phyloP scores from a whole-genome alignment of 2,113 vertebrate species.

The Eptesicus fuscus region DNA sequence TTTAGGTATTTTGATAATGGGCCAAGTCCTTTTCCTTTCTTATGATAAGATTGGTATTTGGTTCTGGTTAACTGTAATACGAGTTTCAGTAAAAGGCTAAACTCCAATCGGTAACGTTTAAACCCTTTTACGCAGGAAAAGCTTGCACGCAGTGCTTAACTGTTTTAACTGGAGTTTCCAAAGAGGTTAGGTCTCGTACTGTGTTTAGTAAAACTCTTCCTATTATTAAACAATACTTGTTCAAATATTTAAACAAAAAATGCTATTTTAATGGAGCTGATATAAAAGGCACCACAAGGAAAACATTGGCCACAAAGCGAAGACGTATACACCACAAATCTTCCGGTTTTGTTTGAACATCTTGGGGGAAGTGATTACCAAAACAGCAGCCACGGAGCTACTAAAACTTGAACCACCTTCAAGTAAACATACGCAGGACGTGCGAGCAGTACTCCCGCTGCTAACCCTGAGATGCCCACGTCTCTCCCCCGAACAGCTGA shows the following conservation, averaged over 20 bases:
- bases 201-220: conserved; percentile 47
- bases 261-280: conserved; percentile 29
- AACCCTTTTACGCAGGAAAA: conserved; percentile 71
- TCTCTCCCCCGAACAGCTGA: conserved; percentile 59
- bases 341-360: conserved; percentile 9
- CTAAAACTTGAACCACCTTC: conserved; percentile 40
- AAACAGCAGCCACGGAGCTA: not conserved
- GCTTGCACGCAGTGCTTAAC: conserved; percentile 63
- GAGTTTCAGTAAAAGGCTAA: conserved; percentile 59
- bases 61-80: conserved; percentile 64
- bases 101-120: conserved; percentile 49
- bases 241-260: conserved; percentile 50
- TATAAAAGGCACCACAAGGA: conserved; percentile 33
- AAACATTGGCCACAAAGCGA: not conserved
- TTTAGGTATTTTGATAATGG: conserved; percentile 27
- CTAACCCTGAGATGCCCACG: conserved; percentile 61
- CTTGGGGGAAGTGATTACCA: not conserved
- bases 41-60: conserved; percentile 49
- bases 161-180: conserved; percentile 58
- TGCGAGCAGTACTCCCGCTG: conserved; percentile 61
- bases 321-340: conserved; percentile 15
- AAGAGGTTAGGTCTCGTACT: not conserved
- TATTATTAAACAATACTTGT: not conserved
- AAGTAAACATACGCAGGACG: conserved; percentile 64
- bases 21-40: conserved; percentile 50